Conservation (phyloP, 53 echinoderm and acorn worm genomes). For the Mesocentrotus franciscanus region DNA sequence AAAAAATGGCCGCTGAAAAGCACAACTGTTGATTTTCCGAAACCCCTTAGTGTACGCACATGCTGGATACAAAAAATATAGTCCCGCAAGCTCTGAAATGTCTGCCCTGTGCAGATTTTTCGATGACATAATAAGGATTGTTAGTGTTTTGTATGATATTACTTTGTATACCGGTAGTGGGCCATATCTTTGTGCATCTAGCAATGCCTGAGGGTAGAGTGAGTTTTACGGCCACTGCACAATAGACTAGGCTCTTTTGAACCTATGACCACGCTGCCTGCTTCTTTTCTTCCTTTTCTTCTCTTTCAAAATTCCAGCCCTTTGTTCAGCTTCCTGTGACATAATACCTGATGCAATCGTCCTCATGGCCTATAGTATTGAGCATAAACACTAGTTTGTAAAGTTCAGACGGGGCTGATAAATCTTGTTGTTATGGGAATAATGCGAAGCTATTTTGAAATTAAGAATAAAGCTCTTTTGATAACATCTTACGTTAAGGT, state of each 20-base stretch:
- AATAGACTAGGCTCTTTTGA: background rate
- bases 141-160: background rate
- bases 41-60: background rate
- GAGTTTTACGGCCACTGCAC: background rate
- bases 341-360: constrained; percentile 33
- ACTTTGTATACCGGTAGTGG: background rate
- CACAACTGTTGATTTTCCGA: background rate
- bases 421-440: background rate
- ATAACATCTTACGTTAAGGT: background rate
- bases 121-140: background rate
- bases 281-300: background rate
- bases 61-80: background rate
- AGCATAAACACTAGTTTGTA: background rate
- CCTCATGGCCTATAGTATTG: background rate
- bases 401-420: background rate
- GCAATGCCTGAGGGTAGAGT: background rate
- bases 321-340: background rate
- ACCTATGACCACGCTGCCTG: background rate
- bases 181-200: background rate
- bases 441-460: background rate
- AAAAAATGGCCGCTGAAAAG: background rate
- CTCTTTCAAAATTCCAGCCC: background rate
- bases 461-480: background rate
- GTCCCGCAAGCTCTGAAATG: background rate
- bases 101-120: constrained; percentile 2